Conservation (phyloP, 2,113 vertebrate genomes). For the Hippocampus guttulatus region DNA sequence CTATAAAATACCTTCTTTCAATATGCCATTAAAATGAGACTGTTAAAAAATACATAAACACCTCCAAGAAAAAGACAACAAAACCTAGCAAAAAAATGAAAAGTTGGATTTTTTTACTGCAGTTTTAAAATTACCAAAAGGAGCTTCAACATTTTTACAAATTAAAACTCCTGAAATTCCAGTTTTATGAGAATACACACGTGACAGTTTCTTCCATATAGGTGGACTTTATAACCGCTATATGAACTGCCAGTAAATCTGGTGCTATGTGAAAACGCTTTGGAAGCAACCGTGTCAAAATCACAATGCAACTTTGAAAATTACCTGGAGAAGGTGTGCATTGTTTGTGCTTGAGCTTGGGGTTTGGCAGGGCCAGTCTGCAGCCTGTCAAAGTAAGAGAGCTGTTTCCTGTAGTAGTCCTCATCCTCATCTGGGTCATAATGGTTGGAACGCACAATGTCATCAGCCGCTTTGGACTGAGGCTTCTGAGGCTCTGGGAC, state of each 20-base stretch:
- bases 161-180: no score
- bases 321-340: conserved; percentile 81
- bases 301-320: conserved; percentile 2
- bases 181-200: no score
- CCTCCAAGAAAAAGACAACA: not conserved
- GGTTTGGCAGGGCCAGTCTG: conserved; percentile 72
- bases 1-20: not conserved
- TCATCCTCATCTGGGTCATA: conserved; percentile 93
- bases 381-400: conserved; percentile 90
- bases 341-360: conserved; percentile 77
- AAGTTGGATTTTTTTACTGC: no score
- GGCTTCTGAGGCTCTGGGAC: conserved; percentile 89
- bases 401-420: conserved; percentile 93
- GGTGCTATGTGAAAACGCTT: not conserved
- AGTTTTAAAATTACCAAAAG: no score
- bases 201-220: no score
- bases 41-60: not conserved
- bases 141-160: no score
- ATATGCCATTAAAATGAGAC: not conserved
- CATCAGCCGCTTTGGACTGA: conserved; percentile 79
- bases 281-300: not conserved
- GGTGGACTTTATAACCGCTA: no score
- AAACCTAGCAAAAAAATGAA: no score
- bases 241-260: not conserved
- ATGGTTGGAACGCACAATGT: conserved; percentile 88